Evolutionary conservation across 2,888 invertebrate genomes (phyloP), one percentile per base, ranked within the genome.

Genomic region (Pelosia muscerda): DNA sequence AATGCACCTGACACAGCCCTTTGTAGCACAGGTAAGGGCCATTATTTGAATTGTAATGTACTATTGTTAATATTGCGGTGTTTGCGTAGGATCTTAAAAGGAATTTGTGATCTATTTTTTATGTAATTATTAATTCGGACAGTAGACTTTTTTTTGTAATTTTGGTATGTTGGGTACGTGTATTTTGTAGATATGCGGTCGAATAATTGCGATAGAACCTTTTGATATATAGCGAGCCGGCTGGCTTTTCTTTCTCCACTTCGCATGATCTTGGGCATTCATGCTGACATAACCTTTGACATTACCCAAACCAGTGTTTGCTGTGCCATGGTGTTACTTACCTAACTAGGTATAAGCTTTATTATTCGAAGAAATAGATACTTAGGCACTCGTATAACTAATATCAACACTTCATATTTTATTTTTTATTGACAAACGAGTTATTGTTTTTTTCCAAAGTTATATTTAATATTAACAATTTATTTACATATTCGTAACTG

Each of bases 1-100:
- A 86, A 93, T 91, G 90, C 94, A 95, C 94, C 94, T 94, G 94
- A 93, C 88, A 78, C 83, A 79, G 81, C 81, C 76, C 81, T 84
- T 91, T 91, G 90, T 90, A 77, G 62, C 69, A 84, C 90, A 92
- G 93, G 93, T 92, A 92, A 81, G 80, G 76, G 77, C 78, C 80
- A 84, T 86, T 86, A 82, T 86, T 74, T 78, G 78, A 81, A 80
- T 78, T 80, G 81, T 78, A 76, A 79, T 77, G 82, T 82, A 79
- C 84, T 79, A 84, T 79, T 81, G 79, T 80, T 77, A 82, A 86
- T 68, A 78, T 88, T 86, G 87, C 88, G 83, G 81, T 91, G 87
- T 91, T 92, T 92, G 88, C 86, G 82, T 90, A 88, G 90, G 90
- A 83, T 76, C 73, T 64, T 72, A 62, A 56, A 49, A 31, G 60